phyloP scores from a whole-genome alignment of 92 coral and sea anemone species.

The Zoanthus sociatus region DNA sequence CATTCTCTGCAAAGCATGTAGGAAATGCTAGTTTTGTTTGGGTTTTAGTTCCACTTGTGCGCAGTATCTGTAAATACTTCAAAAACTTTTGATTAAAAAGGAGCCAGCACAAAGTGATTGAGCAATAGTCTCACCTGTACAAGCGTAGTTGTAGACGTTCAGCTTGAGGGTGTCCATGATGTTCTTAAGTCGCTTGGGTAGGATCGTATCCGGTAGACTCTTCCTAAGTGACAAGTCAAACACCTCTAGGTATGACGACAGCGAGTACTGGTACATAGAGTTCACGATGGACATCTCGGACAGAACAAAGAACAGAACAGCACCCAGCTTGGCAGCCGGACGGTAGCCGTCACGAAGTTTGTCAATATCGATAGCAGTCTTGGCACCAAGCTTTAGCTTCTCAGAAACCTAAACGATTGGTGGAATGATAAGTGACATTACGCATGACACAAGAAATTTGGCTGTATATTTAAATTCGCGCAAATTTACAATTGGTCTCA shows the following conservation, averaged over 20 bases:
- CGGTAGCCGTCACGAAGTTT: slow-evolving; percentile 99
- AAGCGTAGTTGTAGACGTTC: slow-evolving; percentile 98
- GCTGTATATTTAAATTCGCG: no score
- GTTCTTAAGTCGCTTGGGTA: slow-evolving; percentile 94
- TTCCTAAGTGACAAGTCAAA: slow-evolving; percentile 95
- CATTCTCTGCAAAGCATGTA: no score
- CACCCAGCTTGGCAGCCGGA: slow-evolving; percentile 99
- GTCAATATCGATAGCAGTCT: slow-evolving; percentile 98
- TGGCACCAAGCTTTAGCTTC: slow-evolving; percentile 98
- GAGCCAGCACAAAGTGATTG: neutral
- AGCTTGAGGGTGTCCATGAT: slow-evolving; percentile 96
- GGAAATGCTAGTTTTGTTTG: no score
- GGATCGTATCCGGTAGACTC: slow-evolving; percentile 94
- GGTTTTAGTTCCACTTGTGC: no score
- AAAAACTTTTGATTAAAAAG: neutral
- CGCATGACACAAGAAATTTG: no score
- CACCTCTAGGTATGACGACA: slow-evolving; percentile 93
- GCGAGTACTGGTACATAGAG: slow-evolving; percentile 98
- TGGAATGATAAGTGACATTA: neutral
- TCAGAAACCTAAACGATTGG: slow-evolving; percentile 78
- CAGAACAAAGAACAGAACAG: slow-evolving; percentile 97
- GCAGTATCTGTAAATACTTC: no score
- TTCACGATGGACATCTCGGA: slow-evolving; percentile 99
- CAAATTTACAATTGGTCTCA: no score
- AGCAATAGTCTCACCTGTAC: slow-evolving; percentile 79